phyloP scores from a whole-genome alignment of 2,888 invertebrate genomes.

The Ditylenchus weischeri region DNA sequence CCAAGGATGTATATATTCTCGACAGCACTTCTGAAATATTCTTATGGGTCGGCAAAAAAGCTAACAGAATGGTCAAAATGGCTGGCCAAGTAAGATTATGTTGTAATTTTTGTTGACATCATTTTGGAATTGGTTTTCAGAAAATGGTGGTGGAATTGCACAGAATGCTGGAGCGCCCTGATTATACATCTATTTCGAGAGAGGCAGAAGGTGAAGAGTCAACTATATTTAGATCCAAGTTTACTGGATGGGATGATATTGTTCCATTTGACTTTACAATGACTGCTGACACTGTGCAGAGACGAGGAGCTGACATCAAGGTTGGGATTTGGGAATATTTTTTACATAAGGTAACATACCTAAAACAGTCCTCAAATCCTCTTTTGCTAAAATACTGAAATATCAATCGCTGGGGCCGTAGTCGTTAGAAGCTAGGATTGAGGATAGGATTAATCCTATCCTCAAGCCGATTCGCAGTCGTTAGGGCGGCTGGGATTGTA shows the following conservation, averaged over 20 bases:
- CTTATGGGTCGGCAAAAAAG: slow-evolving; percentile 85
- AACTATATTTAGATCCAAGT: slow-evolving; percentile 87
- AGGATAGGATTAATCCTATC: no score
- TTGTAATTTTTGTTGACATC: not conserved
- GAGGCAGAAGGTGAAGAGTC: slow-evolving; percentile 62
- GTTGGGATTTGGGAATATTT: slow-evolving; percentile 38
- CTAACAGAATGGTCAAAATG: slow-evolving; percentile 69
- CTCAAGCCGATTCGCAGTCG: no score
- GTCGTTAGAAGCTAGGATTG: no score
- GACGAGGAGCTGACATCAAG: slow-evolving; percentile 89
- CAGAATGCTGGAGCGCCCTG: slow-evolving; percentile 80
- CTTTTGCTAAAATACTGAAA: no score
- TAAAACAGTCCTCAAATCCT: no score
- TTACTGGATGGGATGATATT: slow-evolving; percentile 96
- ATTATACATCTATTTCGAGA: slow-evolving; percentile 73
- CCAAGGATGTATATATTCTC: slow-evolving; percentile 83
- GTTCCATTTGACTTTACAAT: slow-evolving; percentile 97
- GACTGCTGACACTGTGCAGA: slow-evolving; percentile 91
- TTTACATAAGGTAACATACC: no score
- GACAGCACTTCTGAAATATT: slow-evolving; percentile 76
- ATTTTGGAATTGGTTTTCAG: slow-evolving; percentile 22
- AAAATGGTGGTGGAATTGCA: slow-evolving; percentile 94
- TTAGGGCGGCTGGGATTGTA: no score
- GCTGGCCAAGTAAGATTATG: slow-evolving; percentile 46
- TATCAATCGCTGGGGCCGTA: no score